Conservation (phyloP, 1,140 invertebrate genomes). For the Eupeodes corollae region DNA sequence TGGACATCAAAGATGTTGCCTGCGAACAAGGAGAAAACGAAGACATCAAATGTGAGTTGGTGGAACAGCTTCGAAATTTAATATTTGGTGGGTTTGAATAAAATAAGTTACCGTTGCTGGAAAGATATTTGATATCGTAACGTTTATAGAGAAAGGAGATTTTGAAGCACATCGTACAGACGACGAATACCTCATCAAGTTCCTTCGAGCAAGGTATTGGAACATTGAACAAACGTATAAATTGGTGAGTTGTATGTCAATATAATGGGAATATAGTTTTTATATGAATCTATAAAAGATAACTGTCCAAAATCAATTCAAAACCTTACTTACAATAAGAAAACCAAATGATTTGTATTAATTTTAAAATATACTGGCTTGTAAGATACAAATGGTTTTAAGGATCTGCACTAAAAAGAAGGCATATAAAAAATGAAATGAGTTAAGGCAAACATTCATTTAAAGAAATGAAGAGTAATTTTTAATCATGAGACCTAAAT, state of each 20-base stretch:
- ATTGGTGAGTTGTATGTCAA: constrained; percentile 47
- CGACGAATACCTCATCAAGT: constrained; percentile 69
- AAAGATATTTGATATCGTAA: constrained; percentile 2
- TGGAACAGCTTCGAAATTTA: constrained; percentile 59
- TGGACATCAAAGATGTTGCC: constrained; percentile 20
- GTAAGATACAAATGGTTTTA: no score
- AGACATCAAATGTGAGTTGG: constrained; percentile 31
- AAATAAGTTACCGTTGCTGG: background rate
- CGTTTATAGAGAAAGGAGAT: constrained; percentile 53
- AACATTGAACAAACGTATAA: constrained; percentile 66
- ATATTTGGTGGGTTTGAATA: constrained; percentile 54
- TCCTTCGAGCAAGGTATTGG: constrained; percentile 72
- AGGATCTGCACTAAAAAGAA: no score
- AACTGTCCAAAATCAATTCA: no score
- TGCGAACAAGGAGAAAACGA: constrained; percentile 45
- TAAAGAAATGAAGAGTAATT: no score
- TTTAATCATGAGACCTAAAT: no score
- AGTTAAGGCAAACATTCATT: no score
- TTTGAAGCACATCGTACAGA: constrained; percentile 65
- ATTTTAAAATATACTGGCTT: no score
- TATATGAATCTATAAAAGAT: no score
- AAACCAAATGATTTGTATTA: background rate
- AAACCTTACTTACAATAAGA: no score
- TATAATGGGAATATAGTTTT: no score
- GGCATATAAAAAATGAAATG: no score